Base-by-base conservation (phyloP, 1,140 invertebrate genomes). In the Neotoxoptera formosana region DNA sequence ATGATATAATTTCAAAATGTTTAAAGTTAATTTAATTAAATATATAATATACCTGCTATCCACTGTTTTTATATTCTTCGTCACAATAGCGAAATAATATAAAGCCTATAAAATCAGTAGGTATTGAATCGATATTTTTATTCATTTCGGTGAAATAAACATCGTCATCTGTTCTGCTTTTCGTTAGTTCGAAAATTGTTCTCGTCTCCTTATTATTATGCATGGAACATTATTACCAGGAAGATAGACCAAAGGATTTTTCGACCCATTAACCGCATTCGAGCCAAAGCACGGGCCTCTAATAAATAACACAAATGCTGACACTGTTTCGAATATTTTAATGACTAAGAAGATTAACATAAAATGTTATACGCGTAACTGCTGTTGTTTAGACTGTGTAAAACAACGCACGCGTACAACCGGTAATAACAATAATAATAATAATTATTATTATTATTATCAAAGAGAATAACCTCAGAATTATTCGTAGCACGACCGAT, bases 241-340 rank as follows among this genome's bases (percentile, higher is more conserved):
- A 67, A 36, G 56, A 67, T 45, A 25, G 87, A 89, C 87, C 88
- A 34, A 81, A 76, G 25, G 90, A 76, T 76, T 76, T 91, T 76
- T 91, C 60, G 45, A n/a, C 45, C 60, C 90, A 76, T 76, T 91
- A 91, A 91, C 90, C 25, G 60, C 11, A n/a, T 76, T 76, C 30
- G 60, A 76, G n/a, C 25, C 67, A 30, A 76, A 45, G 90, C 34
- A 91, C 90, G n/a, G 9, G 90, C 36, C 8, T 67, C 25, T 53
- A 89, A 91, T 91, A 91, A 91, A 91, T 91, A 47, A 91, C 56
- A 91, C 90, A 67, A 67, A 91, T 45, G 90, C 60, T 76, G 90
- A 90, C 89, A 67, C 56, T 76, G 41, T 91, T 76, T 47, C 30
- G 60, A 48, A 91, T 67, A 91, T 91, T 91, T 91, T 91, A 91